Base-by-base conservation (phyloP, 2,113 vertebrate genomes). In the Gallinago media region DNA sequence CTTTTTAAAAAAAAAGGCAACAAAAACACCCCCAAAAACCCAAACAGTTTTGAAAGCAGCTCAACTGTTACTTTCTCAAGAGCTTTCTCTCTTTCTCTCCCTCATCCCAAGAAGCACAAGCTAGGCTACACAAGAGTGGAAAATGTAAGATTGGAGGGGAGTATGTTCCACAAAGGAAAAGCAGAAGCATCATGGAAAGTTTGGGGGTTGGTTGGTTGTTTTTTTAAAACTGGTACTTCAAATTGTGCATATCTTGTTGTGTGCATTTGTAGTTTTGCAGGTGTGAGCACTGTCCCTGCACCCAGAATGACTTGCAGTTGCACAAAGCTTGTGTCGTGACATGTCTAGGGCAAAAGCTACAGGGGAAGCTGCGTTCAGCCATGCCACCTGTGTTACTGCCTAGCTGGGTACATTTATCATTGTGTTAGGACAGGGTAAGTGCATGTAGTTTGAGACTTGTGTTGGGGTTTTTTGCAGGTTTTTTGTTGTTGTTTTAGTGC, bases 221-320 rank as follows among this genome's bases (percentile, higher is more conserved):
- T 67, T 67, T 46, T 61, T 42, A 18, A 11, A 52, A 7, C 50
- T 29, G 18, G 5, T 34, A 4, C 15, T 73, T 25, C 3, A 42
- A 65, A 84, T 5, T 1, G 8, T 3, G 9, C 8, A 0, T 34
- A 2, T 38, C 66, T 66, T 67, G 23, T 4, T 63, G 20, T 47
- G 19, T 46, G 31, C 18, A 3, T 40, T 50, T 38, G 38, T 55
- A 40, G 36, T 16, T 83, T 73, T 80, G 32, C 1, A 8, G 7
- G 36, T 49, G 0, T 0, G 0, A 73, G 67, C 55, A 44, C 13
- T 4, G 3, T 40, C 34, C 56, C 59, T 78, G 38, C 15, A 27
- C 23, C 22, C 23, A 22, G 73, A 32, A 12, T 15, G 32, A 65
- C n/a, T 36, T 65, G 52, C 38, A 55, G 66, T 49, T 54, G 38